Evolutionary conservation across 2,888 invertebrate species (phyloP).

Genomic region (Drosophila prolongata): DNA sequence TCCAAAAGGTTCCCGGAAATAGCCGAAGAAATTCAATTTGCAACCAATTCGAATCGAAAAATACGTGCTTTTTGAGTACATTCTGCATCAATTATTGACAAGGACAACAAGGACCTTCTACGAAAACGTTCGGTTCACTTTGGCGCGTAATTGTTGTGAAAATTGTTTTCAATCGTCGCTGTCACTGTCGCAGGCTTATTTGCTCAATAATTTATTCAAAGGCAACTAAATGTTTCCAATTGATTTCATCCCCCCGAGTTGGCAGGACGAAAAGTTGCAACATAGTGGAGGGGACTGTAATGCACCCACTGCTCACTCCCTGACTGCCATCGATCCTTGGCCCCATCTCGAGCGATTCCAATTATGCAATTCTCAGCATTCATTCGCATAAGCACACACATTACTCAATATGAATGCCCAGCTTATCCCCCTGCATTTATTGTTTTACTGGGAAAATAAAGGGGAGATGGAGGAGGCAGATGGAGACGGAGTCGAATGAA

Average conservation of each 20-base stretch:
- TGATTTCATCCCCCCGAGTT: constrained; percentile 9
- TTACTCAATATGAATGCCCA: constrained; percentile 43
- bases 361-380: constrained; percentile 45
- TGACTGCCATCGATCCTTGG: constrained; percentile 14
- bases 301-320: not conserved
- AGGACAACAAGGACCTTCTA: constrained; percentile 21
- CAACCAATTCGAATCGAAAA: constrained; percentile 13
- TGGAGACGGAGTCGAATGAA: constrained; percentile 15
- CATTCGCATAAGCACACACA: constrained; percentile 32
- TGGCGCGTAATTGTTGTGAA: constrained; percentile 48
- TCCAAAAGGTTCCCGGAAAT: constrained; percentile 7
- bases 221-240: constrained; percentile 36
- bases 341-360: constrained; percentile 26
- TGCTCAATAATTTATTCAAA: constrained; percentile 46
- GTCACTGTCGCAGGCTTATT: constrained; percentile 34
- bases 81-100: constrained; percentile 50
- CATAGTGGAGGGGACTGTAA: not conserved
- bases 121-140: constrained; percentile 21
- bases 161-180: constrained; percentile 49
- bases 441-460: constrained; percentile 49
- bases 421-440: constrained; percentile 49
- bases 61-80: constrained; percentile 20
- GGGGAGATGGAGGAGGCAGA: not conserved
- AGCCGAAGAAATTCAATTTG: constrained; percentile 31
- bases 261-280: not conserved